Conservation (phyloP, 92 coral and sea anemone genomes). For the Actinernus sp. region DNA sequence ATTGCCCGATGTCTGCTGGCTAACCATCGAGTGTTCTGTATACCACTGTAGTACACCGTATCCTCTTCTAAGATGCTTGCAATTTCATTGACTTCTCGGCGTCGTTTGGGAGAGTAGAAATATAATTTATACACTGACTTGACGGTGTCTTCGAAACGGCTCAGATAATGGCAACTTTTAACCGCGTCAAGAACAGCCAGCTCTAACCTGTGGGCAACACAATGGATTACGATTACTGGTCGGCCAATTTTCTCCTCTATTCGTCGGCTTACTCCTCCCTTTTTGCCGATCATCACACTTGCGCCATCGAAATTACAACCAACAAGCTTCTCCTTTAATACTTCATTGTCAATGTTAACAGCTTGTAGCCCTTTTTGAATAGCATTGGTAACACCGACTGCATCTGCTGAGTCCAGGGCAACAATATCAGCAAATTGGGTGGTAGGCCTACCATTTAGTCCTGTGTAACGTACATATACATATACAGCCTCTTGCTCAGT, state of each 20-base stretch:
- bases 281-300: conserved; percentile 25
- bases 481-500: conserved; percentile 28
- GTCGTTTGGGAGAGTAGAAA: no score
- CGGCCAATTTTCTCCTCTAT: conserved; percentile 6
- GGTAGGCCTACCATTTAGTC: conserved; percentile 14
- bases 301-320: conserved; percentile 56
- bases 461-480: conserved; percentile 22
- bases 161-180: no score
- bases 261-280: conserved; percentile 3
- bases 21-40: conserved; percentile 14
- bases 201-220: conserved; percentile 32
- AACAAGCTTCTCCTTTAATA: conserved; percentile 6
- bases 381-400: conserved; percentile 8
- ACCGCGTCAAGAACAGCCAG: conserved; percentile 28
- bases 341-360: conserved; percentile 7
- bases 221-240: conserved; percentile 12
- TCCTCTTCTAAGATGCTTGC: no score
- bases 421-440: conserved; percentile 31
- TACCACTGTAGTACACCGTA: no score
- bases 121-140: no score
- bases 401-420: conserved; percentile 33
- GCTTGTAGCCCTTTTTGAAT: conserved; percentile 2
- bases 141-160: no score
- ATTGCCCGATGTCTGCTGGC: conserved; percentile 25
- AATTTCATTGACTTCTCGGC: no score